A percentile compares a stretch with the other conserved stretches of the same genome.
Evolutionary conservation across 2,797 vertebrate genomes (phyloP).

Genomic region (Furcifer pardalis): DNA sequence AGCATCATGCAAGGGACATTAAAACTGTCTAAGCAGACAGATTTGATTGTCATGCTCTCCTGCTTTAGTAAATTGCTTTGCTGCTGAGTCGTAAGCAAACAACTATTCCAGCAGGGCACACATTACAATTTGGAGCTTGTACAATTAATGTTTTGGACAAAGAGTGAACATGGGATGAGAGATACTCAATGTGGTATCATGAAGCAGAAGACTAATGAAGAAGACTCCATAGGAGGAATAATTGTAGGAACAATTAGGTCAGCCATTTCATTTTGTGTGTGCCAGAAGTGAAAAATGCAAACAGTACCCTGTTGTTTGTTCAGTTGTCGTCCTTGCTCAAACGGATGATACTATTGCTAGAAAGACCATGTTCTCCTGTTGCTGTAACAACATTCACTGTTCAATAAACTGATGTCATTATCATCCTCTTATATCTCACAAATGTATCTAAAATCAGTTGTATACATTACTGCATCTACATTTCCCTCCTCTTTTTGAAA

Average conservation of each 20-base stretch:
- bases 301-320: background rate
- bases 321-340: background rate
- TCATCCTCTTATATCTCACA: background rate
- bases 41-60: background rate
- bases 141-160: background rate
- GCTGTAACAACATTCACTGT: too few species aligned
- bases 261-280: background rate
- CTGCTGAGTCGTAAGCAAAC: background rate
- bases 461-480: background rate
- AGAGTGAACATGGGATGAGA: background rate
- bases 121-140: background rate
- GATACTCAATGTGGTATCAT: background rate
- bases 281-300: conserved; percentile 16
- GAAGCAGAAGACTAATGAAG: background rate
- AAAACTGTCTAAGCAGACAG: background rate
- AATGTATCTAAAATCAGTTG: background rate
- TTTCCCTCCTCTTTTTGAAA: background rate
- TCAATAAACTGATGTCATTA: too few species aligned
- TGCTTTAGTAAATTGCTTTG: background rate
- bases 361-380: background rate
- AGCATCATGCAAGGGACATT: background rate
- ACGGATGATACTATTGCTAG: background rate
- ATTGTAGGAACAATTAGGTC: background rate
- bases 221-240: background rate
- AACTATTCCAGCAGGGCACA: background rate